Evolutionary conservation across 2,888 invertebrate species (phyloP).

Genomic region (Drosophila falleni): DNA sequence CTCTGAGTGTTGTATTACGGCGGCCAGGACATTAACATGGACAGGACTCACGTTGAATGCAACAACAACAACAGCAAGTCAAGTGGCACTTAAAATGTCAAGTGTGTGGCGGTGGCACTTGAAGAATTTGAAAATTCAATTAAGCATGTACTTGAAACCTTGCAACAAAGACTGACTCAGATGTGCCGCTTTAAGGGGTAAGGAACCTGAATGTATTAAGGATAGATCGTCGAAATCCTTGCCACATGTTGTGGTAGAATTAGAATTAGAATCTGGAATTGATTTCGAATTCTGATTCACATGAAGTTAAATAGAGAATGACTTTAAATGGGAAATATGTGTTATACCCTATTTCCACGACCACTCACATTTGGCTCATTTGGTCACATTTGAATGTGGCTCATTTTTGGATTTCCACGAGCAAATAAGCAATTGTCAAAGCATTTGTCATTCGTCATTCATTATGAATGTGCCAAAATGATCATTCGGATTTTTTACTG

Average conservation of each 20-base stretch:
- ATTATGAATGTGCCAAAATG: too few relatives aligned
- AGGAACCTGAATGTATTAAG: background rate
- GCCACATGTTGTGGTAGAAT: conserved; percentile 17
- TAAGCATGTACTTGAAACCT: conserved; percentile 25
- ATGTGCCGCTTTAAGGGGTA: conserved; percentile 14
- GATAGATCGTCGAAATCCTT: conserved; percentile 21
- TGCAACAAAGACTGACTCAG: background rate
- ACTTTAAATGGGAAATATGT: background rate
- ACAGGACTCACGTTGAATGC: conserved; percentile 28
- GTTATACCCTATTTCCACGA: too few relatives aligned
- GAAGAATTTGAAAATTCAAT: conserved; percentile 48
- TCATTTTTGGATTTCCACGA: too few relatives aligned
- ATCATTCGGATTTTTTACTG: too few relatives aligned
- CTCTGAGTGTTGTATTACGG: conserved; percentile 27
- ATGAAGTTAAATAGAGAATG: background rate
- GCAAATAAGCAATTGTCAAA: too few relatives aligned
- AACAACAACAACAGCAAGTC: conserved; percentile 12
- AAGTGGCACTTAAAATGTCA: conserved; percentile 46
- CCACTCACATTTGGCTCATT: too few relatives aligned
- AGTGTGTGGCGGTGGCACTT: conserved; percentile 49
- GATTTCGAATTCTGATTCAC: conserved; percentile 18
- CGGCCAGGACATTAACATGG: conserved; percentile 2
- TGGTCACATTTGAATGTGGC: too few relatives aligned
- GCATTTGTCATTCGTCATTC: too few relatives aligned
- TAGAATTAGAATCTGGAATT: conserved; percentile 21